Conservation (phyloP, 1,140 invertebrate genomes). For the Cydia amplana region DNA sequence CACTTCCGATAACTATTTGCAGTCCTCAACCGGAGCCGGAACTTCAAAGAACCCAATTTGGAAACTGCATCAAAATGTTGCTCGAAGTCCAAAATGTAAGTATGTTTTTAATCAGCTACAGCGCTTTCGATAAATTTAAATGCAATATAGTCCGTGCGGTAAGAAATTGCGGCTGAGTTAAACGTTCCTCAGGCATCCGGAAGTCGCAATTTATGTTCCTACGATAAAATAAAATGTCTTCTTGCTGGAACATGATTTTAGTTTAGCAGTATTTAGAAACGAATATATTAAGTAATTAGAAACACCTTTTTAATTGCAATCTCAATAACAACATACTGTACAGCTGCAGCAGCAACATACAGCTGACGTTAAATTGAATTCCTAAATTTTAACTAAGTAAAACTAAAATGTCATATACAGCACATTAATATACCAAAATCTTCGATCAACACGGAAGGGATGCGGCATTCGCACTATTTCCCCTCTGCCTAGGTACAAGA, state of each 20-base stretch:
- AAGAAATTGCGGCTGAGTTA: constrained; percentile 30
- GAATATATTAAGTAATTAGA: background rate
- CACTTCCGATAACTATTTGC: background rate
- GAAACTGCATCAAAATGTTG: background rate
- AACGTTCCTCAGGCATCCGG: constrained; percentile 17
- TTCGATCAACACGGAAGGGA: no score
- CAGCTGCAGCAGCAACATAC: no score
- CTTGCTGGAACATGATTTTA: background rate
- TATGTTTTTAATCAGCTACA: constrained; percentile 29
- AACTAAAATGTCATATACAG: no score
- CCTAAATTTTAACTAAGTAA: no score
- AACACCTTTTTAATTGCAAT: no score
- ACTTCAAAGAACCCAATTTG: background rate
- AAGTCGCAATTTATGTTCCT: constrained; percentile 18
- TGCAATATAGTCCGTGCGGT: constrained; percentile 13
- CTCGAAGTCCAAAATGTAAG: background rate
- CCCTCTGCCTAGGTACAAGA: no score
- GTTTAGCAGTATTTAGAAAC: background rate
- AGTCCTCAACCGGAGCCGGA: background rate
- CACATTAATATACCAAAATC: no score
- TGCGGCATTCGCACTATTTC: no score
- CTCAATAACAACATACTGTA: no score
- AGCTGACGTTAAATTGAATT: no score
- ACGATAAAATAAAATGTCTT: constrained; percentile 24
- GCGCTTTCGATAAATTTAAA: constrained; percentile 31